Percentiles rank a stretch among this genome's conserved stretches.
Evolutionary conservation across 2,797 vertebrate genomes (phyloP).

Genomic region (Todus mexicanus): DNA sequence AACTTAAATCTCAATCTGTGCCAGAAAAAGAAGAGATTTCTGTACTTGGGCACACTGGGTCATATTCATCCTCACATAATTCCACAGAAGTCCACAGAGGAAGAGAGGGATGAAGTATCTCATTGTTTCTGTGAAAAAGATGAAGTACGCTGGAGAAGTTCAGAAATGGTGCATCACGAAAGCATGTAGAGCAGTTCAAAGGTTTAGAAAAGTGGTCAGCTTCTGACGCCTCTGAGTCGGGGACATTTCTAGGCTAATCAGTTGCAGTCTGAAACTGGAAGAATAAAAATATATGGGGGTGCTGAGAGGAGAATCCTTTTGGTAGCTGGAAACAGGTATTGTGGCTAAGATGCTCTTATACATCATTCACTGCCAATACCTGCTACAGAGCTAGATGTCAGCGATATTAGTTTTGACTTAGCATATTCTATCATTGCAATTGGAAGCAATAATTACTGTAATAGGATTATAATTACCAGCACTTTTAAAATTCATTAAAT

Average conservation of each 20-base stretch:
- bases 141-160: background rate
- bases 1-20: slow-evolving; percentile 26
- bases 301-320: background rate
- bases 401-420: background rate
- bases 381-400: background rate
- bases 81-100: background rate
- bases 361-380: background rate
- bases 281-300: background rate
- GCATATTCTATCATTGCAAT: background rate
- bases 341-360: background rate
- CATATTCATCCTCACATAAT: background rate
- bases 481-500: slow-evolving; percentile 10
- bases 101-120: slow-evolving; percentile 7
- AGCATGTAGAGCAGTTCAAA: background rate
- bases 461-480: slow-evolving; percentile 16
- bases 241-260: background rate
- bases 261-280: background rate
- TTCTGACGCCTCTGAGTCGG: accelerated
- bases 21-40: slow-evolving; percentile 30
- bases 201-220: background rate
- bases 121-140: slow-evolving; percentile 24
- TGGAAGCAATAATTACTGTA: slow-evolving; percentile 16
- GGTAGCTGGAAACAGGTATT: background rate
- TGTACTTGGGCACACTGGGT: slow-evolving; percentile 9
- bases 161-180: background rate